These are phyloP conservation scores for Glaucopsyche alexis DNA, from an alignment of 2,888 invertebrate species.

Conservation along the genomic window DNA sequence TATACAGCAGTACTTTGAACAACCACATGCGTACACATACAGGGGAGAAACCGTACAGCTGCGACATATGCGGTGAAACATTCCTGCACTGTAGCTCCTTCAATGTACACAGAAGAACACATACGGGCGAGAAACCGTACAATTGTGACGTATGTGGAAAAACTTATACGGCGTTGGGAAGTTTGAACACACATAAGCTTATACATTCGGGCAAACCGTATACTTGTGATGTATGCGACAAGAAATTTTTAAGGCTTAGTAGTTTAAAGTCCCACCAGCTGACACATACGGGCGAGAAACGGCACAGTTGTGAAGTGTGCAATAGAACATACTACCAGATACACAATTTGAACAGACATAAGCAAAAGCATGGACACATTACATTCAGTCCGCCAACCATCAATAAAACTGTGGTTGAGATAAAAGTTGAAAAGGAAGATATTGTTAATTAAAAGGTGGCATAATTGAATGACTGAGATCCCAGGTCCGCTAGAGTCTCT, in stretches of 20 bases:
- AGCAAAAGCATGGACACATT: neutral
- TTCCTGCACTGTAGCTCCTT: slow-evolving; percentile 14
- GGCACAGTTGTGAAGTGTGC: neutral
- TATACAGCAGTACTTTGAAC: neutral
- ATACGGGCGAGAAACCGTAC: neutral
- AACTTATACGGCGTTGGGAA: neutral
- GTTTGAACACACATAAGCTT: slow-evolving; percentile 10
- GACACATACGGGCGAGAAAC: neutral
- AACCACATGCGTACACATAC: slow-evolving; percentile 7
- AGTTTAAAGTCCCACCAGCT: neutral
- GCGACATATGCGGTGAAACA: slow-evolving; percentile 17
- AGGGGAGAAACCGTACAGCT: slow-evolving; percentile 14
- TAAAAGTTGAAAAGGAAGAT: neutral
- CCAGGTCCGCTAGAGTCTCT: no score
- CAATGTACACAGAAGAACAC: neutral
- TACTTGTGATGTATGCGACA: slow-evolving; percentile 15
- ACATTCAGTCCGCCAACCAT: neutral
- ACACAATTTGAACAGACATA: neutral
- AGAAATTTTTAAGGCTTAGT: neutral
- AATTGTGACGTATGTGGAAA: slow-evolving; percentile 17
- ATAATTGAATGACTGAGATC: no score
- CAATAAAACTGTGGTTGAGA: neutral
- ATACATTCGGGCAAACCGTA: slow-evolving; percentile 4
- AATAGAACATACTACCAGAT: slow-evolving; percentile 3
- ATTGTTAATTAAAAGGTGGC: no score